Evolutionary conservation across 2,888 invertebrate species (phyloP), one percentile per base, ranked within the genome.

Genomic region (Prionchulus punctatus): DNA sequence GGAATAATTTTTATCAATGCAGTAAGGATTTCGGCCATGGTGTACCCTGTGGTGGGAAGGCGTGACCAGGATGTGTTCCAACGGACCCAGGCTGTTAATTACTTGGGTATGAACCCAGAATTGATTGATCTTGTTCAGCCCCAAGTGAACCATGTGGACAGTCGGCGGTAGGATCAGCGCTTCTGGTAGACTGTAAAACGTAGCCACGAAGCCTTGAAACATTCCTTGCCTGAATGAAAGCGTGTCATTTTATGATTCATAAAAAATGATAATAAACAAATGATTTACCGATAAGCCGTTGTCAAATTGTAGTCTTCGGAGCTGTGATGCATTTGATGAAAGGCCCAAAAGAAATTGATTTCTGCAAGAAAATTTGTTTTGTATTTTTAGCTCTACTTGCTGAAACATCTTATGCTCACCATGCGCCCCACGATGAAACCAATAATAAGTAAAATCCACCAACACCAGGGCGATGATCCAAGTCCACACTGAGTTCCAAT

Each of bases 61-160:
- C 0, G 90, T 87, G 65, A 88, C 88, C 59, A 91, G 79, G 57
- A 91, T 75, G 68, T 81, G 83, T 70, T 91, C 90, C 52, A 91
- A 72, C 0, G 87, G 87, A 0, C 90, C 90, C 2, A 90, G 75
- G 54, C 79, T 80, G 64, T 80, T 79, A 63, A 89, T 45, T 18
- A 85, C 79, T 67, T 86, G 83, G 0, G 90, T 90, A 72, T 91
- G 91, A 61, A 90, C 84, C 87, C 89, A 90, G 71, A 89, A 85
- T 78, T 91, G 90, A 75, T 85, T 90, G 42, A 91, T 78, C 61
- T 88, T 78, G 72, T 85, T 89, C 73, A 91, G 84, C 71, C 89
- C 87, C 63, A 85, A 81, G 67, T 91, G 90, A 59, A 84, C 83
- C 62, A 89, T 76, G 68, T 85, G 82, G 23, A 71, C 65, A 1